A percentile compares a stretch with the other conserved stretches of the same genome.
These are phyloP conservation scores for Papilio protenor DNA, from an alignment of 2,888 invertebrate genomes.

Conservation along the genomic window DNA sequence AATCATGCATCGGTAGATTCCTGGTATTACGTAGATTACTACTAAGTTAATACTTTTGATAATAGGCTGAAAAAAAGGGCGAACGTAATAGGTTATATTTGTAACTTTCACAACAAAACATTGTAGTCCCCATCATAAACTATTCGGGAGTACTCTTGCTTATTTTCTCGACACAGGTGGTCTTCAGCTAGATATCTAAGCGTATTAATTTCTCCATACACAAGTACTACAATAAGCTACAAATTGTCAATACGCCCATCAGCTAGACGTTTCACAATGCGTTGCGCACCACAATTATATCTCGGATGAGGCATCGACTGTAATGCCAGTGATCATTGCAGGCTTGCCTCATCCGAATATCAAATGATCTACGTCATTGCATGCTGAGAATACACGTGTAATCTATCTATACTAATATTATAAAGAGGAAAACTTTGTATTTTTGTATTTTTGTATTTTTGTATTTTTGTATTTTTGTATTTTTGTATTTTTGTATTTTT, in stretches of 20 bases:
- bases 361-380: slow-evolving; percentile 19
- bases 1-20: too few species aligned
- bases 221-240: slow-evolving; percentile 31
- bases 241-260: slow-evolving; percentile 42
- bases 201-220: slow-evolving; percentile 20
- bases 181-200: slow-evolving; percentile 10
- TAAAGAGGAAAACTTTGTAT: too few species aligned
- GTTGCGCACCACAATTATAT: slow-evolving; percentile 40
- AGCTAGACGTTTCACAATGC: slow-evolving; percentile 35
- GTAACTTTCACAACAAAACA: slow-evolving; percentile 9
- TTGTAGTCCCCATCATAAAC: neutral
- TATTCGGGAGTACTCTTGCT: neutral
- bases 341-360: slow-evolving; percentile 34
- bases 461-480: too few species aligned
- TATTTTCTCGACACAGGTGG: slow-evolving; percentile 25
- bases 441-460: too few species aligned
- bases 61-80: too few species aligned
- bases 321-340: slow-evolving; percentile 25
- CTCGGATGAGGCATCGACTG: slow-evolving; percentile 21
- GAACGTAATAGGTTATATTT: too few species aligned
- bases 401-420: too few species aligned
- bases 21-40: too few species aligned
- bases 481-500: too few species aligned
- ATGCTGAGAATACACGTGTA: slow-evolving; percentile 1
- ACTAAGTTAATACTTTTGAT: too few species aligned